A percentile compares a stretch with the other conserved stretches of the same genome.
phyloP scores from a whole-genome alignment of 2,888 invertebrate species.

The Oithona nana region DNA sequence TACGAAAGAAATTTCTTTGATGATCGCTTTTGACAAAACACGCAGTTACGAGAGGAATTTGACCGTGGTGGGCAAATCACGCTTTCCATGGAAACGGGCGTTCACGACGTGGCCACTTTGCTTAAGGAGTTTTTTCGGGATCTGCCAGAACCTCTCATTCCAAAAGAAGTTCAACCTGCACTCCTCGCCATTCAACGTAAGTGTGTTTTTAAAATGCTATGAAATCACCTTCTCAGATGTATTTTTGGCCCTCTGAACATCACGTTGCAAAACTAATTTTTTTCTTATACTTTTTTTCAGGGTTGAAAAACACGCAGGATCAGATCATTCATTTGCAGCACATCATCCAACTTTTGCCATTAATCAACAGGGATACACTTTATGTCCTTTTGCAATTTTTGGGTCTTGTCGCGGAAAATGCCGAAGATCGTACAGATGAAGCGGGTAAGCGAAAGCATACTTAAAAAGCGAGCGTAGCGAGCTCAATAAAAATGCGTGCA shows the following conservation, averaged over 20 bases:
- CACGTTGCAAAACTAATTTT: neutral
- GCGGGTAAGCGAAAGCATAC: no score
- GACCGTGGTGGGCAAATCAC: slow-evolving; percentile 49
- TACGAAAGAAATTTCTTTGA: no score
- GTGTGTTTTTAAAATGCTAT: no score
- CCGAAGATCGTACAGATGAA: slow-evolving; percentile 36
- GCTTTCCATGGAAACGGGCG: slow-evolving; percentile 59
- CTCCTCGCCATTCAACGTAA: slow-evolving; percentile 81
- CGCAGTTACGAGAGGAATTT: slow-evolving; percentile 71
- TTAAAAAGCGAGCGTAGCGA: no score
- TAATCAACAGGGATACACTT: slow-evolving; percentile 72
- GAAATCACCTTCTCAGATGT: neutral
- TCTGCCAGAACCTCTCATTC: slow-evolving; percentile 73
- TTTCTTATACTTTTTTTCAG: slow-evolving; percentile 31
- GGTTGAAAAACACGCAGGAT: slow-evolving; percentile 56
- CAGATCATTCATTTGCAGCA: slow-evolving; percentile 44
- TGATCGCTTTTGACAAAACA: no score
- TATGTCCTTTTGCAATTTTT: slow-evolving; percentile 55
- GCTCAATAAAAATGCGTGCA: neutral
- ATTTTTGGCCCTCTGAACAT: neutral
- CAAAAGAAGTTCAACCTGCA: slow-evolving; percentile 66
- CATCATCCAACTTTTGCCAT: slow-evolving; percentile 63
- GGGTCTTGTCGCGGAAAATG: slow-evolving; percentile 45
- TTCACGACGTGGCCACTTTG: slow-evolving; percentile 79
- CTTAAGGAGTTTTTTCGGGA: slow-evolving; percentile 84